A percentile compares a stretch with the other conserved stretches of the same genome.
Evolutionary conservation across 2,888 invertebrate genomes (phyloP).

Genomic region (Caradrina kadenii): DNA sequence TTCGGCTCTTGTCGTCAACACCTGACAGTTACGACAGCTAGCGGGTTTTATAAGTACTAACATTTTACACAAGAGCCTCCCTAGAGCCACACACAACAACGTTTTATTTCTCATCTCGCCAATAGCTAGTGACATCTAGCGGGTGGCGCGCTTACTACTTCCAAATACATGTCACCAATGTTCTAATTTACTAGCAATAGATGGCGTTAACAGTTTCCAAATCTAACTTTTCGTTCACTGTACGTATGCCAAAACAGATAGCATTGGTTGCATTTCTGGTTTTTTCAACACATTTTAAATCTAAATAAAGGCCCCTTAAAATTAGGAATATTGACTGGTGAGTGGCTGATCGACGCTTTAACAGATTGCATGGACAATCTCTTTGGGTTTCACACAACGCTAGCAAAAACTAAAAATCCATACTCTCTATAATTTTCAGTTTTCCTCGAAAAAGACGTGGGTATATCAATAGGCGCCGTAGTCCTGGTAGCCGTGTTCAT

Average conservation of each 20-base stretch:
- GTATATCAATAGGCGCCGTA: conserved; percentile 83
- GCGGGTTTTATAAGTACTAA: not conserved
- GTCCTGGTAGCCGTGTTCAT: conserved; percentile 81
- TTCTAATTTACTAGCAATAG: not conserved
- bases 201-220: conserved; percentile 11
- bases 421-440: conserved; percentile 71
- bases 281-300: no score
- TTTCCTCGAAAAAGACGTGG: conserved; percentile 83
- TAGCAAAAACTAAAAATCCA: not conserved
- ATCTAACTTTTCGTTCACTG: not conserved
- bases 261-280: not conserved
- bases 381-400: no score
- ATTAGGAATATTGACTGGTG: no score
- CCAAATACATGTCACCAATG: not conserved
- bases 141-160: not conserved
- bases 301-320: no score
- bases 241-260: not conserved
- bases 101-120: not conserved
- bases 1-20: not conserved
- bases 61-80: not conserved
- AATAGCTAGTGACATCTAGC: conserved; percentile 23
- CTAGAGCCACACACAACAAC: not conserved
- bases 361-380: not conserved
- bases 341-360: no score
- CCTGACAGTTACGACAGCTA: conserved; percentile 20